These are phyloP conservation scores for Drosophila lutescens DNA, from an alignment of 2,888 invertebrate species.

Conservation along the genomic window DNA sequence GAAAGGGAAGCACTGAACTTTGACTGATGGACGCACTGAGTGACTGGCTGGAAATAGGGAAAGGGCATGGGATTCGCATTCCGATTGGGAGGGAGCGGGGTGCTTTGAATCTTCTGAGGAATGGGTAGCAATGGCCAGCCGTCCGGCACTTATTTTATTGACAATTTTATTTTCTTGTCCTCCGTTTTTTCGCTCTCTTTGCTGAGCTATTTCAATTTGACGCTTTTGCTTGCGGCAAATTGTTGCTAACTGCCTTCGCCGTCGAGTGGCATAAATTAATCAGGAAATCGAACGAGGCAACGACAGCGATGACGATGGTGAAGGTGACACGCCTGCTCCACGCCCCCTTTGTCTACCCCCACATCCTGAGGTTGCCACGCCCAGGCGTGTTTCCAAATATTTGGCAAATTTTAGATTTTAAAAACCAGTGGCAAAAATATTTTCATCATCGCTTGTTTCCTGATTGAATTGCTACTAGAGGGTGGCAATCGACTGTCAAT, in stretches of 20 bases:
- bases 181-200: conserved; percentile 11
- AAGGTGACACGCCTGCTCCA: conserved; percentile 24
- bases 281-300: conserved; percentile 74
- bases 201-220: conserved; percentile 69
- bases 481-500: conserved; percentile 15
- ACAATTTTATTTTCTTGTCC: conserved; percentile 62
- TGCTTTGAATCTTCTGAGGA: not conserved
- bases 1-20: conserved; percentile 59
- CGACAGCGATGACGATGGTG: conserved; percentile 33
- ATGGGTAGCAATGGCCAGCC: conserved; percentile 34
- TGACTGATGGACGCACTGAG: conserved; percentile 67
- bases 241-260: conserved; percentile 71
- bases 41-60: conserved; percentile 19
- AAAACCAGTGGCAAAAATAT: conserved; percentile 63
- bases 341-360: conserved; percentile 16
- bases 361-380: conserved; percentile 38
- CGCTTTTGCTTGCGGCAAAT: conserved; percentile 77
- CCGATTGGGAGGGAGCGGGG: conserved; percentile 1
- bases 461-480: conserved; percentile 65
- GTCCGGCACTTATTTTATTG: conserved; percentile 72
- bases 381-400: conserved; percentile 45
- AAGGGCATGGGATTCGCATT: conserved; percentile 11
- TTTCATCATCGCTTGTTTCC: conserved; percentile 75
- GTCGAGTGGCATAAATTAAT: conserved; percentile 75
- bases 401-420: conserved; percentile 58